Base-by-base conservation (phyloP, 1,140 invertebrate species). In the Eumaeus atala region DNA sequence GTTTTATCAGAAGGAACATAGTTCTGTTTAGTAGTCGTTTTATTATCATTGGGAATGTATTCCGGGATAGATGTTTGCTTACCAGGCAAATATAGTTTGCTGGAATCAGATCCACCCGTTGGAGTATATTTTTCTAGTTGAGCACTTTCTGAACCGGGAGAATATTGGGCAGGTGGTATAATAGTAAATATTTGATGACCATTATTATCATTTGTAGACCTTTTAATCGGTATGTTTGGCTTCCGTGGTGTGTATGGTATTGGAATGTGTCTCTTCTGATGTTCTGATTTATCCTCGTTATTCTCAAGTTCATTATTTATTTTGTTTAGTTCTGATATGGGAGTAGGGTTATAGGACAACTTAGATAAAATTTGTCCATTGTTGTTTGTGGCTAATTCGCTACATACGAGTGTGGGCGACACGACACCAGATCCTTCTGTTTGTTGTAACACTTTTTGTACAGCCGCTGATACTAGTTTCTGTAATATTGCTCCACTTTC, bases 251-350 rank as follows among this genome's bases (percentile, higher is more conserved):
- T 88, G 54, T 88, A 88, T 37, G 87, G 87, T 34, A 88, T 84
- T 17, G 87, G 87, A 58, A 88, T 88, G 64, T 88, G 87, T 55
- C 75, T 72, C 40, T 70, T 76, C 64, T 64, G 75, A 56, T 79
- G 75, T 61, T 85, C 82, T 56, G 62, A 67, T 37, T 48, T 48
- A 5, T 85, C 78, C 28, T 83, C 78, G 33, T 56, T 61, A 52
- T 66, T 74, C 59, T 77, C 80, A 28, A 50, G 49, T 48, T 80
- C 79, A 61, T 54, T 74, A 53, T 68, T 77, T 50, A 83, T 78
- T 70, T 87, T 87, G 50, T 87, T 87, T 40, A 88, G 67, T 64
- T 88, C 85, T n/a, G 86, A 62, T 66, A 88, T 88, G 6, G 87
- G 87, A 21, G 87, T 88, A n/a, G 87, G 87, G 53, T 87, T 88